Base-by-base conservation (phyloP, 2,888 invertebrate genomes). In the Opisthograptis luteolata region DNA sequence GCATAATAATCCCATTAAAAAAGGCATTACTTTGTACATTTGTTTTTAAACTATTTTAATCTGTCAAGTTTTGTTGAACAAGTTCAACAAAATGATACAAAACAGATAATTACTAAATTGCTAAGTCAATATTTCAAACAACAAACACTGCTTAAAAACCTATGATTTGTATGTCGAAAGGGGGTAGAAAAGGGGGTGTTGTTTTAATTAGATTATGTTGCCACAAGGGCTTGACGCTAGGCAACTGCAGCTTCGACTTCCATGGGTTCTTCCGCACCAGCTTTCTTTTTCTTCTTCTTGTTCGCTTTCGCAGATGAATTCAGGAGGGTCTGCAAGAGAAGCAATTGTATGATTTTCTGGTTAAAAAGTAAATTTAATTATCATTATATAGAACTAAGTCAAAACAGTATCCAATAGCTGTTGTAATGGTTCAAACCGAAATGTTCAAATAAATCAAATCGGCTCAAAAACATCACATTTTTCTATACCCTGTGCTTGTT, bases 251-350 rank as follows among this genome's bases (percentile, higher is more conserved):
- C 92, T 73, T 93, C 92, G 13, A 92, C 92, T 79, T 92, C 92
- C 90, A 92, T 91, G n/a, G 92, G 82, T 61, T 92, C 91, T 61
- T 91, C 87, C 41, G 91, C 87, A 57, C 93, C 93, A 62, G 93
- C 93, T 59, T 94, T 94, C 94, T 96, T 96, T 95, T 96, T 96
- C 93, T 96, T 97, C 94, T 97, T 97, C 89, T 97, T 97, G 67
- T 95, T 96, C 14, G 96, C 92, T 84, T 96, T 97, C 55, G 96
- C 95, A 9, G 95, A 94, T 54, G 94, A 93, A 76, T 94, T 94
- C 68, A 97, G 90, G 56, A 96, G 91, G 53, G 93, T 89, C 94
- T 95, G 87, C 17, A 55, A 53, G 14, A 50, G 57, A 35, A 55
- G 17, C 32, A 30, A 31, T 20, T 14, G 7, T 13, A 10, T 13